A percentile compares a stretch with the other conserved stretches of the same genome.
Evolutionary conservation across 2,888 invertebrate genomes (phyloP).

Genomic region (Euplagia quadripunctaria): DNA sequence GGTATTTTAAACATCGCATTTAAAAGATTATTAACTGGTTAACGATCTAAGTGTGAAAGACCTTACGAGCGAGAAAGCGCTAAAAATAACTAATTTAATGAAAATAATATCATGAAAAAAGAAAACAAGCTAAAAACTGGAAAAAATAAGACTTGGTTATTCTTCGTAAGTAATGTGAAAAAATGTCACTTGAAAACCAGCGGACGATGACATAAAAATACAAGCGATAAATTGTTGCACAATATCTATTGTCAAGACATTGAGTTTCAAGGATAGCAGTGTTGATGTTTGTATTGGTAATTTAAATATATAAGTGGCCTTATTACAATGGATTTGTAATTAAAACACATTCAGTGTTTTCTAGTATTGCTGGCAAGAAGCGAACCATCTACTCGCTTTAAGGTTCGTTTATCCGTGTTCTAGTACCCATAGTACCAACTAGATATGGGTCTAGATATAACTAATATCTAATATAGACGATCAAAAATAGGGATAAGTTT

Average conservation of each 20-base stretch:
- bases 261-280: constrained; percentile 21
- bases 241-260: constrained; percentile 18
- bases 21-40: no score
- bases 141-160: no score
- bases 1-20: background rate
- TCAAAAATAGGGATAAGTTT: no score
- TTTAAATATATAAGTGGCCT: background rate
- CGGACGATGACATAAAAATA: constrained; percentile 26
- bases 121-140: no score
- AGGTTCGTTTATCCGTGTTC: no score
- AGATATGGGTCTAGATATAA: no score
- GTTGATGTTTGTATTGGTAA: background rate
- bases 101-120: no score
- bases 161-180: background rate
- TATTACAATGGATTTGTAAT: constrained; percentile 8
- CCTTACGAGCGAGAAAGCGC: no score
- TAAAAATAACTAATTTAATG: no score
- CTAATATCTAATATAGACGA: no score
- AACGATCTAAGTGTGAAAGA: no score
- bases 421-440: background rate
- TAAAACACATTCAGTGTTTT: background rate
- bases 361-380: background rate
- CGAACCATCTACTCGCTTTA: no score
- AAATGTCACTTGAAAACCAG: constrained; percentile 15
- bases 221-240: constrained; percentile 28